Conservation (phyloP, 2,113 vertebrate genomes). For the Eulemur rufifrons region DNA sequence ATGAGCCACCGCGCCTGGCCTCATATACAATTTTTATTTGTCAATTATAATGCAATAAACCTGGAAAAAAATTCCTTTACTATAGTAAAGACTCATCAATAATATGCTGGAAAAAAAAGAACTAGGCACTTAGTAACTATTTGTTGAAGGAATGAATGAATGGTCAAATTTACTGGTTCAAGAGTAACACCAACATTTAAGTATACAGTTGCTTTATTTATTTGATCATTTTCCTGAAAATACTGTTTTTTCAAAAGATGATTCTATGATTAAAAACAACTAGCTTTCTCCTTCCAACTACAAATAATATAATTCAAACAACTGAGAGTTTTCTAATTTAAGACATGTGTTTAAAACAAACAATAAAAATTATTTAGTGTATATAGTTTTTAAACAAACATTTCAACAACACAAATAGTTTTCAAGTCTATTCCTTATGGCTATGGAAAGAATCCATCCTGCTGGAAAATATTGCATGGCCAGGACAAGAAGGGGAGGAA, state of each 20-base stretch:
- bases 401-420: conserved; percentile 9
- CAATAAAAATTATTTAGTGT: not conserved
- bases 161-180: not conserved
- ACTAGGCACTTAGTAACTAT: not conserved
- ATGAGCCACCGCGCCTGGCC: too few species aligned
- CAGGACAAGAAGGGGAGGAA: not conserved
- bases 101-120: not conserved
- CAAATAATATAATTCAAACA: not conserved
- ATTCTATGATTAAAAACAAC: conserved; percentile 16
- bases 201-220: not conserved
- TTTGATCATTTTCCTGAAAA: conserved; percentile 21
- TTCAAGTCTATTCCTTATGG: not conserved
- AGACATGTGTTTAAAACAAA: not conserved
- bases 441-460: not conserved
- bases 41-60: not conserved
- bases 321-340: not conserved
- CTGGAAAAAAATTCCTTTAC: not conserved
- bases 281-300: not conserved
- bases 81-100: too few species aligned
- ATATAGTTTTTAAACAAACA: conserved; percentile 13
- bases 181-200: not conserved
- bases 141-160: not conserved
- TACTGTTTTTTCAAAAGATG: conserved; percentile 32
- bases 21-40: not conserved
- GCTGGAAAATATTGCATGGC: not conserved